Conservation (phyloP, 1,140 invertebrate species). For the Drosophila neocordata region DNA sequence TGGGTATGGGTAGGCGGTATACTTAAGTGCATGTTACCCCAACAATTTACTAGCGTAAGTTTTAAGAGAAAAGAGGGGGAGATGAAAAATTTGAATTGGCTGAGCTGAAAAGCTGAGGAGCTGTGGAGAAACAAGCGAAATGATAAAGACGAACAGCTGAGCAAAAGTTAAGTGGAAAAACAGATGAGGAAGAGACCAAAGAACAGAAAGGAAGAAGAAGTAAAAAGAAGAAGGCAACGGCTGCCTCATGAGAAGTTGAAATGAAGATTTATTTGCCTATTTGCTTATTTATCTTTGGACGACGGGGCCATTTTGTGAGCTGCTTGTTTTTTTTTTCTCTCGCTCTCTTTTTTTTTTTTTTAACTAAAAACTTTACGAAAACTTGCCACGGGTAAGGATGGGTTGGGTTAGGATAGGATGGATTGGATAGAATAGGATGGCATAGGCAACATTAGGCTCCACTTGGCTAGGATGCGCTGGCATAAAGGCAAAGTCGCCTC, state of each 20-base stretch:
- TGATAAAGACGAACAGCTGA: constrained; percentile 37
- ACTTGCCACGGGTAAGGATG: constrained; percentile 30
- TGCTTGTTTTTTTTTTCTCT: too few species aligned
- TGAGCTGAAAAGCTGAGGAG: constrained; percentile 25
- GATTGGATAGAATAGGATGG: constrained; percentile 11
- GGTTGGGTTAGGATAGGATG: background rate
- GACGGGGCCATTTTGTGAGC: constrained; percentile 42
- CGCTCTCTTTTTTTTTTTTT: too few species aligned
- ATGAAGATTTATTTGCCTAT: constrained; percentile 80
- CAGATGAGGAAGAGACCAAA: constrained; percentile 1
- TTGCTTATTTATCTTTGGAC: constrained; percentile 76
- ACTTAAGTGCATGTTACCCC: constrained; percentile 79
- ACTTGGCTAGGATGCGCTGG: too few species aligned
- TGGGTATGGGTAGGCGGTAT: too few species aligned
- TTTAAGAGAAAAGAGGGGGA: constrained; percentile 26
- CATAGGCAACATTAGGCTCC: too few species aligned
- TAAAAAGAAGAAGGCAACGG: background rate
- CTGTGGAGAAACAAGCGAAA: background rate
- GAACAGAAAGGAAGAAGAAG: background rate
- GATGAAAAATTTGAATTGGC: constrained; percentile 66
- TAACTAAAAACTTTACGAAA: constrained; percentile 31
- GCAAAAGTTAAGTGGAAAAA: constrained; percentile 44
- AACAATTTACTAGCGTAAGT: constrained; percentile 79
- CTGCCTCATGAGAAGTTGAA: constrained; percentile 68
- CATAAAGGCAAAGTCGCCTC: too few species aligned